Conservation (phyloP, 1,140 invertebrate genomes). For the roundworm (Caenorhabditis elegans) region WBcel235 BX284603.4:6741001-6741500, state of each 20-base stretch:
- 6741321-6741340: constrained; percentile 30
- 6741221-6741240: too few species aligned
- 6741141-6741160: too few species aligned
- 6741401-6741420: not conserved
- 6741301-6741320: not conserved
- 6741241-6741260: not conserved
- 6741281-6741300: constrained; percentile 12
- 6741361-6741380: not conserved
- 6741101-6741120: too few species aligned
- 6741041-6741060: too few species aligned
- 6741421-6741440: not conserved
- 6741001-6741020: too few species aligned
- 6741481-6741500: not conserved
- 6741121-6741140: too few species aligned
- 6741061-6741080: too few species aligned
- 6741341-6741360: not conserved
- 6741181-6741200: too few species aligned
- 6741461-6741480: not conserved
- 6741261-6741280: not conserved
- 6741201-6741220: too few species aligned
- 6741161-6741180: too few species aligned
- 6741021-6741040: too few species aligned
- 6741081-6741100: too few species aligned
- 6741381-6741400: not conserved
- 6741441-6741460: constrained; percentile 1